Percentiles rank a stretch among this genome's conserved stretches.
Evolutionary conservation across 2,113 vertebrate species (phyloP).

Genomic region (Trachemys scripta): DNA sequence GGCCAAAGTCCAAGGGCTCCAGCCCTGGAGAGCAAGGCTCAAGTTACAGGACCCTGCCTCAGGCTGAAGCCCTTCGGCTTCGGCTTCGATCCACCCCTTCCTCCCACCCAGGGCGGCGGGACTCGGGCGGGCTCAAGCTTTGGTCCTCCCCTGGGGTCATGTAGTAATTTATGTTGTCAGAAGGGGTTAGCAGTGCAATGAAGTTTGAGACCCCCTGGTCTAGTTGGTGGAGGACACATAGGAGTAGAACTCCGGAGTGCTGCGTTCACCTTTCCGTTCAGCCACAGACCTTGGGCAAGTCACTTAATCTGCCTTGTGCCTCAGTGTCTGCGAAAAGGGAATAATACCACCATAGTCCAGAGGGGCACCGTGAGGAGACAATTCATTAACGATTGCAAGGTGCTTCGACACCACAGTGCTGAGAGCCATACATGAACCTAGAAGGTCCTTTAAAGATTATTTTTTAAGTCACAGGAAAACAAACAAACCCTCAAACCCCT

Average conservation of each 20-base stretch:
- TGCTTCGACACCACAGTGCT: not conserved
- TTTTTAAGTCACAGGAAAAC: not conserved
- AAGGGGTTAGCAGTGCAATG: too few relatives aligned
- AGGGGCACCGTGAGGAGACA: not conserved
- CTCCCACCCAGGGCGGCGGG: too few relatives aligned
- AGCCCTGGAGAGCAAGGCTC: too few relatives aligned
- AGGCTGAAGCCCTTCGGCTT: too few relatives aligned
- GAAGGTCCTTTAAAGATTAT: not conserved
- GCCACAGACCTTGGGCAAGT: not conserved
- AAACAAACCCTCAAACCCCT: not conserved
- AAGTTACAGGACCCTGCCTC: too few relatives aligned
- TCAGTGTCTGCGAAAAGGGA: not conserved
- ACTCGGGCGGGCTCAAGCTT: too few relatives aligned
- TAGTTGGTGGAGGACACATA: not conserved
- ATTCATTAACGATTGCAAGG: not conserved
- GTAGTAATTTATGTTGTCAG: too few relatives aligned
- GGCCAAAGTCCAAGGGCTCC: too few relatives aligned
- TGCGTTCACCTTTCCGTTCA: not conserved
- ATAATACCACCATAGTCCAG: not conserved
- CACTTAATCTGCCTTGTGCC: not conserved
- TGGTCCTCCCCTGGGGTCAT: fast-evolving
- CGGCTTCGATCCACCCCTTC: too few relatives aligned
- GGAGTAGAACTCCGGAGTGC: not conserved
- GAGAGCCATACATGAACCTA: not conserved
- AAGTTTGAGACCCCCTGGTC: not conserved